These are phyloP conservation scores for Lycodopsis pacificus DNA, from an alignment of 2,797 vertebrate species.

Conservation along the genomic window DNA sequence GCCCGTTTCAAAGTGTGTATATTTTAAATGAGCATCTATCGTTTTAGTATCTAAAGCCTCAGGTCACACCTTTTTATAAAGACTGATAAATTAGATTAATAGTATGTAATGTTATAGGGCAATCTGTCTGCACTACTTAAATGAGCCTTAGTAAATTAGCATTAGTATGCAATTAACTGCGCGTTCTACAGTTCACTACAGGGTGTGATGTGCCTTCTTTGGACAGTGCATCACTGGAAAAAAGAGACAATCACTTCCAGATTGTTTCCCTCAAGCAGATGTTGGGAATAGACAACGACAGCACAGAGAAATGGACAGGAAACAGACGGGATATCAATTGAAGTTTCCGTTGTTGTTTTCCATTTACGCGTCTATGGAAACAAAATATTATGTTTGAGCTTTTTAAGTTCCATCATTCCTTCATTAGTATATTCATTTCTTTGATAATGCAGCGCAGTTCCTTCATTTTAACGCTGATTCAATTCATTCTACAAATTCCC, in stretches of 20 bases:
- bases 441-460: background rate
- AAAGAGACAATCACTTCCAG: slow-evolving; percentile 75
- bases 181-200: slow-evolving; percentile 32
- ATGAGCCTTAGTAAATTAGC: slow-evolving; percentile 6
- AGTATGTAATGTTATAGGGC: background rate
- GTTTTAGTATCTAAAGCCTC: background rate
- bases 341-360: slow-evolving; percentile 57
- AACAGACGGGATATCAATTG: slow-evolving; percentile 57
- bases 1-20: background rate
- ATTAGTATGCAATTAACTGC: slow-evolving; percentile 15
- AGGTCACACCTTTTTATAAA: background rate
- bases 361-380: slow-evolving; percentile 67
- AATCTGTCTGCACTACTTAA: slow-evolving; percentile 1
- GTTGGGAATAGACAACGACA: slow-evolving; percentile 56
- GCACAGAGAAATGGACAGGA: slow-evolving; percentile 54
- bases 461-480: background rate
- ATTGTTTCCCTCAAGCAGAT: slow-evolving; percentile 71
- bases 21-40: background rate
- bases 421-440: background rate
- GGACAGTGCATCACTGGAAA: slow-evolving; percentile 72
- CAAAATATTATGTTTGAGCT: slow-evolving; percentile 23
- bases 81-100: background rate
- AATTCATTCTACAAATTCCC: background rate
- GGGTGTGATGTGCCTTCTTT: slow-evolving; percentile 43
- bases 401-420: background rate